These are phyloP conservation scores for Pitangus sulphuratus DNA, from an alignment of 2,797 vertebrate genomes.

Conservation along the genomic window DNA sequence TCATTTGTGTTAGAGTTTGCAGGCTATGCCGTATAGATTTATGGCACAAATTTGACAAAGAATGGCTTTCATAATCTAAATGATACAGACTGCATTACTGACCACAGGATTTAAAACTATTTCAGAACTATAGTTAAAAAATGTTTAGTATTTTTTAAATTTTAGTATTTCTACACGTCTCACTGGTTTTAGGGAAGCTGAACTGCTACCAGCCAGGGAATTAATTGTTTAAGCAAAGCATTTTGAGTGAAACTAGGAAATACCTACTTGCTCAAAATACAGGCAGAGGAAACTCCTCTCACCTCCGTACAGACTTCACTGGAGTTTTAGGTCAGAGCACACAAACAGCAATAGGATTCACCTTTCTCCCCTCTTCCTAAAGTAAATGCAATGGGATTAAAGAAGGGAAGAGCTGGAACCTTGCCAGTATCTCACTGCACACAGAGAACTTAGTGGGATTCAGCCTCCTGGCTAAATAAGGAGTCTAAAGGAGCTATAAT, in stretches of 20 bases:
- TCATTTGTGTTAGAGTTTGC: background rate
- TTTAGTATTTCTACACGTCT: background rate
- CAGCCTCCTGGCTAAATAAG: constrained; percentile 18
- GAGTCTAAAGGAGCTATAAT: constrained; percentile 26
- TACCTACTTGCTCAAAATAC: background rate
- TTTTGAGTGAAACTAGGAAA: background rate
- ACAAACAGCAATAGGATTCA: background rate
- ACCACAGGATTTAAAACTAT: background rate
- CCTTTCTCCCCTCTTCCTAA: background rate
- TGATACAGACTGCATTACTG: background rate
- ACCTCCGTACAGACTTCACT: background rate
- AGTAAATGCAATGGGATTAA: background rate
- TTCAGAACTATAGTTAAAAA: background rate
- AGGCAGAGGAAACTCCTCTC: background rate
- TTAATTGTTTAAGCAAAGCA: background rate
- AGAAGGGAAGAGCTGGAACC: background rate
- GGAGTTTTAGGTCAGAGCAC: background rate
- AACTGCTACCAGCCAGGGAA: background rate
- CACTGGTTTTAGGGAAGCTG: background rate
- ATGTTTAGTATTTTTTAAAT: background rate
- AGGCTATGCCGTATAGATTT: background rate
- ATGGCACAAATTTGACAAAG: background rate
- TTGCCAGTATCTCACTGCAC: background rate
- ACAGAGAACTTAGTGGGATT: background rate
- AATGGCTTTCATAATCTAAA: background rate